Evolutionary conservation across 2,797 vertebrate genomes (phyloP).

Genomic region (Girardinus metallicus): DNA sequence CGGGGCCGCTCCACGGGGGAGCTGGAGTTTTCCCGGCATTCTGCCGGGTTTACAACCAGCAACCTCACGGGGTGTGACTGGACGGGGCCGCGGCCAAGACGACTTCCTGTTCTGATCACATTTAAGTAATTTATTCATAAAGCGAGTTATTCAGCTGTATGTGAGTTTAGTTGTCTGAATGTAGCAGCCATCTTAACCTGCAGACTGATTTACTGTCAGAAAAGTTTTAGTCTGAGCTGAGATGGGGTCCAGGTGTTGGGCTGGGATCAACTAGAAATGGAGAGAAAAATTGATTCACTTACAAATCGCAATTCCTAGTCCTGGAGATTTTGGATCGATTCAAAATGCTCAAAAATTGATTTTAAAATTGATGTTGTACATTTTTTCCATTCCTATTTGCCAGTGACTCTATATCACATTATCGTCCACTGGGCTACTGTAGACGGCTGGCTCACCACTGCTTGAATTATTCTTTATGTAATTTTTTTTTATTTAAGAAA

Average conservation of each 20-base stretch:
- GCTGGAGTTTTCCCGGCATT: constrained; percentile 49
- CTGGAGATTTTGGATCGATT: too few species aligned
- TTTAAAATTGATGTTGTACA: too few species aligned
- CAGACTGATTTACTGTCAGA: not conserved
- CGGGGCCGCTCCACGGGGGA: constrained; percentile 8
- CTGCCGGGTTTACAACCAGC: constrained; percentile 36
- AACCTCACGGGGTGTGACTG: constrained; percentile 14
- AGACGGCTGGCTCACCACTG: too few species aligned
- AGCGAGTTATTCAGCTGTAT: not conserved
- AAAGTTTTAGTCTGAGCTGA: not conserved
- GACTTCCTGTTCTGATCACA: constrained; percentile 72
- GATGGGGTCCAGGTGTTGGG: not conserved
- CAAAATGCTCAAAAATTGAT: too few species aligned
- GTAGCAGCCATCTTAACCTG: not conserved
- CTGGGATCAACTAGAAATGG: not conserved
- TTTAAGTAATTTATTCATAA: not conserved
- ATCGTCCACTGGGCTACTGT: too few species aligned
- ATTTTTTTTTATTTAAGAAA: too few species aligned
- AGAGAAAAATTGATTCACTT: too few species aligned
- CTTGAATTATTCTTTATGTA: too few species aligned
- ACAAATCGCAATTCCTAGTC: too few species aligned
- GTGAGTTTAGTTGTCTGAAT: not conserved
- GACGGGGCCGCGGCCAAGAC: constrained; percentile 43
- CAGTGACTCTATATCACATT: too few species aligned
- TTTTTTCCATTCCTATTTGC: too few species aligned